These are phyloP conservation scores for Anguilla obscura DNA, from an alignment of 2,797 vertebrate species.

Conservation along the genomic window DNA sequence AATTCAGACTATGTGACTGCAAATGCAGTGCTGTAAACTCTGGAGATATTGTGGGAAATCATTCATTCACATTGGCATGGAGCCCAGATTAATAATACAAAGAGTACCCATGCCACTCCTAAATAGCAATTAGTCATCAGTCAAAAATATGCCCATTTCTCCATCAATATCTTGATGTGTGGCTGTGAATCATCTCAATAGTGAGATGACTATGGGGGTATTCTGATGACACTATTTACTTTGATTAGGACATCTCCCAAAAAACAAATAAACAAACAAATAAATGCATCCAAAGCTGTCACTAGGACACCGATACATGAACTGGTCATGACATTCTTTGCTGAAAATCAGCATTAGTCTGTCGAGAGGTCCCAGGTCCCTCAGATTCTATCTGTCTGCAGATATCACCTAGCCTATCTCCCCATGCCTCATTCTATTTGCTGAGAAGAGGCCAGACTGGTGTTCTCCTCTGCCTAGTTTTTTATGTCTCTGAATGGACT, in stretches of 20 bases:
- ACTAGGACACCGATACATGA: constrained; percentile 12
- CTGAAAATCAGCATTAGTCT: constrained; percentile 4
- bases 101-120: background rate
- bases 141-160: background rate
- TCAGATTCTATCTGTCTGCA: constrained; percentile 28
- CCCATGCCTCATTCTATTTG: constrained; percentile 19
- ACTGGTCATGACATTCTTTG: constrained; percentile 14
- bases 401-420: constrained; percentile 16
- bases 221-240: background rate
- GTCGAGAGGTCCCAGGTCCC: background rate
- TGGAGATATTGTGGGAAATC: background rate
- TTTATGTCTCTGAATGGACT: constrained; percentile 57
- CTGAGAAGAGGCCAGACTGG: background rate
- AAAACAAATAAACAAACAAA: background rate
- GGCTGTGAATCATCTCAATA: background rate
- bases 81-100: background rate
- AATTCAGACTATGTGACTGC: background rate
- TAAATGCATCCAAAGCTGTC: background rate
- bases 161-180: background rate
- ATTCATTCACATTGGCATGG: background rate
- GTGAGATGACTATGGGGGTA: background rate
- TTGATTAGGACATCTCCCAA: background rate
- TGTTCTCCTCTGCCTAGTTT: constrained; percentile 37
- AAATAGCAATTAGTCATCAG: background rate
- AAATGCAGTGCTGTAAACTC: background rate